These are phyloP conservation scores for Chaenogobius annularis DNA, from an alignment of 2,113 vertebrate genomes.

Conservation along the genomic window DNA sequence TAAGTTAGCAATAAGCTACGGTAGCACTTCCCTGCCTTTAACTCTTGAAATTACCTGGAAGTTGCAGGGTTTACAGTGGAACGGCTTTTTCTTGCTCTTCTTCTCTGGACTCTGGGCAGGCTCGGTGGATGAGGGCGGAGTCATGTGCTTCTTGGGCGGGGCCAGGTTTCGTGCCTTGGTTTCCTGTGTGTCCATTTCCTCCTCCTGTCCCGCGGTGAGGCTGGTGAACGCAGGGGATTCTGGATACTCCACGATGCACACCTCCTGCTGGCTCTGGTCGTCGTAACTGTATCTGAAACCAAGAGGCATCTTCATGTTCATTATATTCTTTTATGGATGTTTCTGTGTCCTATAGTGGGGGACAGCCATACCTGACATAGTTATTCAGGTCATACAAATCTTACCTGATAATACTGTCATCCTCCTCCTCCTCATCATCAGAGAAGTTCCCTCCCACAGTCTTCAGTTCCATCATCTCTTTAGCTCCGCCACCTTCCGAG, in stretches of 20 bases:
- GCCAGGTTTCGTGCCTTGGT: neutral
- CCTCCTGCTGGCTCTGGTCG: constrained; percentile 49
- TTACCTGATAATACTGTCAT: constrained; percentile 81
- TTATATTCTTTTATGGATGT: too few relatives aligned
- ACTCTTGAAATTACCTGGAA: constrained; percentile 59
- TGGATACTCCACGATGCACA: constrained; percentile 47
- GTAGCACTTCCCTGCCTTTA: too few relatives aligned
- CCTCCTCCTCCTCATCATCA: constrained; percentile 92
- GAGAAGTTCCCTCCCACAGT: constrained; percentile 88
- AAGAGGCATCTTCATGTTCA: too few relatives aligned
- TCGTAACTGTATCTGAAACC: constrained; percentile 73
- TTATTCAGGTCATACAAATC: neutral
- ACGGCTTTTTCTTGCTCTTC: constrained; percentile 86
- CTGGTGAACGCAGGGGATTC: constrained; percentile 7
- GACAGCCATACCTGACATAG: too few relatives aligned
- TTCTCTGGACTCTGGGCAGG: constrained; percentile 54
- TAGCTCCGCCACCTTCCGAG: constrained; percentile 30
- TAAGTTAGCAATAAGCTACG: too few relatives aligned
- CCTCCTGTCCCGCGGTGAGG: neutral
- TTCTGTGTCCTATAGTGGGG: neutral
- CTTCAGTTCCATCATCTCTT: constrained; percentile 94
- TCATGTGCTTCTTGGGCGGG: constrained; percentile 18
- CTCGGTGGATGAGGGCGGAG: neutral
- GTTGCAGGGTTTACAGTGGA: constrained; percentile 94
- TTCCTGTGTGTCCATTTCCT: constrained; percentile 7